Percentiles rank a stretch among this genome's conserved stretches.
Conservation (phyloP, 2,113 vertebrate species). For the Trematocara unimaculatum region DNA sequence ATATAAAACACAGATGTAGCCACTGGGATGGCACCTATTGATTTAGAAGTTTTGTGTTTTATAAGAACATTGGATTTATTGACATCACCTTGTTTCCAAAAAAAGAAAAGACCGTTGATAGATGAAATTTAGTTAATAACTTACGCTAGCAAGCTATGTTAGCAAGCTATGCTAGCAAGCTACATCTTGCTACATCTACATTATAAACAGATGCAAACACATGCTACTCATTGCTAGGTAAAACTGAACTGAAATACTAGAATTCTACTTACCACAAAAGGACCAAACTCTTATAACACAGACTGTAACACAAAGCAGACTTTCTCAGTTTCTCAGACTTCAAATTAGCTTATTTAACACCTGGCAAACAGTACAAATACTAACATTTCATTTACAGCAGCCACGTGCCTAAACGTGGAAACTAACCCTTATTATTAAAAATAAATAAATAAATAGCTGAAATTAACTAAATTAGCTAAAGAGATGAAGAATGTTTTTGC, state of each 20-base stretch:
- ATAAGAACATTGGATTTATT: neutral
- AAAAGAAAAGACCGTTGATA: neutral
- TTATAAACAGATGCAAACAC: neutral
- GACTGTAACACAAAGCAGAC: neutral
- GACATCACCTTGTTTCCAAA: neutral
- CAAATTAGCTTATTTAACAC: neutral
- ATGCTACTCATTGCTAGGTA: neutral
- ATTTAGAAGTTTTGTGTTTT: neutral
- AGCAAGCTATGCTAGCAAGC: neutral
- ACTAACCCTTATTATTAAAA: neutral
- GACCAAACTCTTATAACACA: neutral
- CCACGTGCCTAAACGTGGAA: fast-evolving
- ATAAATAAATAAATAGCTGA: neutral
- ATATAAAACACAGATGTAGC: neutral
- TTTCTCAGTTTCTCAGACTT: neutral
- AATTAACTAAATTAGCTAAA: neutral
- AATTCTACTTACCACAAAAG: neutral
- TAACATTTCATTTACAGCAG: neutral
- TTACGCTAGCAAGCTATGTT: neutral
- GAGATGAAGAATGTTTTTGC: neutral
- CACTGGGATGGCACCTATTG: neutral
- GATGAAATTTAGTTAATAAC: neutral
- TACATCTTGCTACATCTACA: neutral
- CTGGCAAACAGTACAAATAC: neutral
- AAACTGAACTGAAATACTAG: neutral